phyloP scores from a whole-genome alignment of 1,140 invertebrate genomes.

The Zaprionus taronus region DNA sequence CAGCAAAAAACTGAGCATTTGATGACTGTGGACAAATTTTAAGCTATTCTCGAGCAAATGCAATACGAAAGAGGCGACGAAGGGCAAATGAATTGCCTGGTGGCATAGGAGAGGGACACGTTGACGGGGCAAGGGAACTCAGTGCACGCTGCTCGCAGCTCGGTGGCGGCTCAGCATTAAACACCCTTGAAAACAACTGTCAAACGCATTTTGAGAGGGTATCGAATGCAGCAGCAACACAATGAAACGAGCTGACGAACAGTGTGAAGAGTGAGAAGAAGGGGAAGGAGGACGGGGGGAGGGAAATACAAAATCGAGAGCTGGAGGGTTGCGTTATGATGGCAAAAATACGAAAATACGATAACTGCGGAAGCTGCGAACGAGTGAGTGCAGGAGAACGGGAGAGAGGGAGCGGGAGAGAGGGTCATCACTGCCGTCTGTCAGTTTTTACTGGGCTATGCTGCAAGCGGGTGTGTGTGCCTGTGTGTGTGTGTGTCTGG shows the following conservation, averaged over 20 bases:
- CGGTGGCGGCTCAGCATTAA: slow-evolving; percentile 47
- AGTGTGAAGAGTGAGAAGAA: slow-evolving; percentile 10
- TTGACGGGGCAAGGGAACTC: background rate
- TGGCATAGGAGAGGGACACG: no score
- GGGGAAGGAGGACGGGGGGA: background rate
- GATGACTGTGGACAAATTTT: background rate
- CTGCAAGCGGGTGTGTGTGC: slow-evolving; percentile 3
- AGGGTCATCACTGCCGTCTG: slow-evolving; percentile 25
- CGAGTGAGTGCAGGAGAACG: slow-evolving; percentile 22
- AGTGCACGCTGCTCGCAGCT: background rate
- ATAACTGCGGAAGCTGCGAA: background rate
- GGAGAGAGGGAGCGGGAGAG: background rate
- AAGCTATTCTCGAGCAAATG: background rate
- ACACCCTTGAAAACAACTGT: slow-evolving; percentile 78
- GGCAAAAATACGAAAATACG: slow-evolving; percentile 10
- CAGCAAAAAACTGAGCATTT: background rate
- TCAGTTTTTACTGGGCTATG: slow-evolving; percentile 35
- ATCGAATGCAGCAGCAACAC: slow-evolving; percentile 34
- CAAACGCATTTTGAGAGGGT: slow-evolving; percentile 69
- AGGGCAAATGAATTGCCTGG: background rate
- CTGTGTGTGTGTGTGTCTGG: slow-evolving; percentile 1
- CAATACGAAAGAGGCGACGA: background rate
- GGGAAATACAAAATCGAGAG: slow-evolving; percentile 22
- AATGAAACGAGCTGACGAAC: slow-evolving; percentile 12
- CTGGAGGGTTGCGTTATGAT: slow-evolving; percentile 18